phyloP scores from a whole-genome alignment of 2,113 vertebrate species.

The Dipodomys spectabilis region DNA sequence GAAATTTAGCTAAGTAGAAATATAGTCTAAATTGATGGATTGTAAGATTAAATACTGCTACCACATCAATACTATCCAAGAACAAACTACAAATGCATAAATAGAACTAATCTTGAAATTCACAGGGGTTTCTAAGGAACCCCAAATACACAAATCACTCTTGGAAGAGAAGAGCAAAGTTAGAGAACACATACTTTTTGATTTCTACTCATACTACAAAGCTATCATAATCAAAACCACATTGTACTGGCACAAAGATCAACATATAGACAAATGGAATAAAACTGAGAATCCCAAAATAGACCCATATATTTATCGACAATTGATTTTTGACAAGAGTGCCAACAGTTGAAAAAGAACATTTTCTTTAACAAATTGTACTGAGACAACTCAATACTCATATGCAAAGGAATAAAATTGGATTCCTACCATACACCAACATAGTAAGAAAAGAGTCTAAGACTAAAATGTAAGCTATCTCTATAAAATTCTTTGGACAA shows the following conservation, averaged over 20 bases:
- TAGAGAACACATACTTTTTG: neutral
- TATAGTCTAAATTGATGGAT: neutral
- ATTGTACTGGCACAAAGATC: neutral
- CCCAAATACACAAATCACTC: neutral
- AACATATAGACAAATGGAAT: slow-evolving; percentile 11
- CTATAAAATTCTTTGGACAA: slow-evolving; percentile 2
- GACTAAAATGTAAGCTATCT: neutral
- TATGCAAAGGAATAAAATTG: slow-evolving; percentile 18
- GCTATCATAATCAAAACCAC: slow-evolving; percentile 35
- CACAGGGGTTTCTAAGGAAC: neutral
- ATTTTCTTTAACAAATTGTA: slow-evolving; percentile 30
- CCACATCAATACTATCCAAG: neutral
- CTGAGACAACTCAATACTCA: neutral
- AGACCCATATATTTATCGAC: neutral
- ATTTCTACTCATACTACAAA: slow-evolving; percentile 45
- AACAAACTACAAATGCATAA: slow-evolving; percentile 15
- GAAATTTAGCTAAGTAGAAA: slow-evolving; percentile 43
- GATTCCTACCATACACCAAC: neutral
- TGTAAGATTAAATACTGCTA: neutral
- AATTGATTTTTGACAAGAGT: slow-evolving; percentile 6
- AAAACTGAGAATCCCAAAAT: slow-evolving; percentile 11
- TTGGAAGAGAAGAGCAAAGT: slow-evolving; percentile 29
- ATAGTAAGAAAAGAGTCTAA: slow-evolving; percentile 3
- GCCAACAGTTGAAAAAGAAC: neutral
- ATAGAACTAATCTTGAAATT: slow-evolving; percentile 57